Evolutionary conservation across 1,140 invertebrate genomes (phyloP), one percentile per base, ranked within the genome.

Genomic region (Penaeus vannamei): DNA sequence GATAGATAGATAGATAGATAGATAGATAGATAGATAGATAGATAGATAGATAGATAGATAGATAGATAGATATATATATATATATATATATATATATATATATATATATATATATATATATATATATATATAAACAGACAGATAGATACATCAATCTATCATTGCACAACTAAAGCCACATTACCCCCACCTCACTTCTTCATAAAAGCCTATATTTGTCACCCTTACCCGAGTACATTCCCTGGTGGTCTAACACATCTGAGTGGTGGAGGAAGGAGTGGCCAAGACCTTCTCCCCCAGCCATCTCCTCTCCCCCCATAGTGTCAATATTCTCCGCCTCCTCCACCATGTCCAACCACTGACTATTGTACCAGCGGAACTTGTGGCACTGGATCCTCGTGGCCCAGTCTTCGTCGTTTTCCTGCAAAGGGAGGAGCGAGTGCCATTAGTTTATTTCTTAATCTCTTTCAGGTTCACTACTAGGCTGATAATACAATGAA

Each of bases 311-410:
- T 22, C 88, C 90, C n/a, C 90, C 90, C 86, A 90, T 90, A 29
- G 86, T 89, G 62, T 90, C 90, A 85, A 90, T 84, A 62, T 87
- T 90, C 46, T 87, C 84, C 5, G 88, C 90, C 69, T 91, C 90
- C 66, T 97, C 96, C 46, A 99, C 97, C 96, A 99, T 98, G 92
- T 98, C 97, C 79, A 99, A 93, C 99, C 98, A 99, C 92, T 99
- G 98, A 1, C 97, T 96, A 93, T 99, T 99, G 93, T 99, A 98
- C 93, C 97, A 97, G 32, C 97, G 95, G 93, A 99, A 99, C 92
- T 98, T 97, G 93, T 99, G 98, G 90, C 97, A 95, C 94, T 97
- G 97, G 86, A 99, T 98, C 91, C 97, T 95, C 60, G 95, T 96
- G 4, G 97, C 96, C 98, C 98, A 99, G 87, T 97, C 96, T 91